Percentiles rank a stretch among this genome's conserved stretches.
phyloP scores from a whole-genome alignment of 35 echinoderm and acorn worm genomes.

The Ptychodera flava region DNA sequence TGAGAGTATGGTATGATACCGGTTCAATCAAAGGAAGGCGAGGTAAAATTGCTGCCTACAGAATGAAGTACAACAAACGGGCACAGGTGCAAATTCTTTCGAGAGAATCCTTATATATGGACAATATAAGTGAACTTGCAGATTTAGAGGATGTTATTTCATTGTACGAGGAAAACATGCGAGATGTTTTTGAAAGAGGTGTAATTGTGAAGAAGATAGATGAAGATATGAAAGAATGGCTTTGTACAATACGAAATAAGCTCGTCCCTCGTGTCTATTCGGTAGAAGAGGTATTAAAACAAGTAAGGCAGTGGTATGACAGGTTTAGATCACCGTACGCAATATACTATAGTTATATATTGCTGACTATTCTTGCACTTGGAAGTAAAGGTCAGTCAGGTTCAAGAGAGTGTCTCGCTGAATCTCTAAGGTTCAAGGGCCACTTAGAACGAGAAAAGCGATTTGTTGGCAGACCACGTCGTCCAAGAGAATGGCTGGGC shows the following conservation, averaged over 20 bases:
- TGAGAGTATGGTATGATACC: slow-evolving; percentile 10
- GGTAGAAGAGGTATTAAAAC: slow-evolving; percentile 7
- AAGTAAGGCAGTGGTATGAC: slow-evolving; percentile 17
- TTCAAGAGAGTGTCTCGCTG: background rate
- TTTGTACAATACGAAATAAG: slow-evolving; percentile 3
- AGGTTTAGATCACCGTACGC: slow-evolving; percentile 1
- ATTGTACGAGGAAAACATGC: slow-evolving; percentile 18
- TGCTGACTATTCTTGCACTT: slow-evolving; percentile 7
- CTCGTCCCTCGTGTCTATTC: background rate
- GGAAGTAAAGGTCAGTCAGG: background rate
- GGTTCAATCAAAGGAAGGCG: slow-evolving; percentile 9
- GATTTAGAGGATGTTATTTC: slow-evolving; percentile 7
- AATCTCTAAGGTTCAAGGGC: background rate
- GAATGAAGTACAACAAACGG: slow-evolving; percentile 11
- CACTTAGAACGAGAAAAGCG: slow-evolving; percentile 1
- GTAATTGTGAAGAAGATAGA: slow-evolving; percentile 6
- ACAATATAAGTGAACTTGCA: background rate
- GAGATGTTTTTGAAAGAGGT: slow-evolving; percentile 8
- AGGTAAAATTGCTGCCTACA: slow-evolving; percentile 23
- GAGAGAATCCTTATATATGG: background rate
- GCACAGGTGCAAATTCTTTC: too few species aligned
- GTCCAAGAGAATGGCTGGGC: slow-evolving; percentile 13
- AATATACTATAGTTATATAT: slow-evolving; percentile 21
- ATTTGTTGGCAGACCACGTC: slow-evolving; percentile 15
- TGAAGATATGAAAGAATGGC: slow-evolving; percentile 21